Evolutionary conservation across 2,797 vertebrate genomes (phyloP).

Genomic region (Xenentodon cancila): DNA sequence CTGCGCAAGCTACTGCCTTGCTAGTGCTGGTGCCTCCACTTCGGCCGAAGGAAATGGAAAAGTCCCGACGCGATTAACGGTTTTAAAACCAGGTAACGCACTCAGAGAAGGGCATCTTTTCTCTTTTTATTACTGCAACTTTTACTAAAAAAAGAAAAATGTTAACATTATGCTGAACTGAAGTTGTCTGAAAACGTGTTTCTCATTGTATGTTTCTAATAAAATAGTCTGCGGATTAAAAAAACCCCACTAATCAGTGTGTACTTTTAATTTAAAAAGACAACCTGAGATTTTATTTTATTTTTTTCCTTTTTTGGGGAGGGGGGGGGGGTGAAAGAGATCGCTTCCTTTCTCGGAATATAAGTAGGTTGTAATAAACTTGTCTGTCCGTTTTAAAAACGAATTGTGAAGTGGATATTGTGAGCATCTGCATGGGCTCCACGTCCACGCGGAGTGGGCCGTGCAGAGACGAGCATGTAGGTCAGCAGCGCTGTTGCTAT

Average conservation of each 20-base stretch:
- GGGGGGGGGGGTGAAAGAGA: no score
- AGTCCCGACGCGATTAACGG: constrained; percentile 16
- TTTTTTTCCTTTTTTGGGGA: no score
- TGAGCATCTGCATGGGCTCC: background rate
- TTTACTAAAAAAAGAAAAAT: no score
- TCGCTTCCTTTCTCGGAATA: no score
- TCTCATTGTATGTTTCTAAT: constrained; percentile 41
- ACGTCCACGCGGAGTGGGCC: constrained; percentile 45
- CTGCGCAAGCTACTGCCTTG: constrained; percentile 99
- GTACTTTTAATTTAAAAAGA: constrained; percentile 40
- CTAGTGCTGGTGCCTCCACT: constrained; percentile 92
- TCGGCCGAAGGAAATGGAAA: constrained; percentile 55
- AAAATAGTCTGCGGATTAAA: constrained; percentile 47
- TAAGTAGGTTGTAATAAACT: no score
- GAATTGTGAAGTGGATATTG: background rate
- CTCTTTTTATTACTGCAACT: no score
- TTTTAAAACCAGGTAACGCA: constrained; percentile 44
- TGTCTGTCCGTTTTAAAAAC: background rate
- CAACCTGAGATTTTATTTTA: no score
- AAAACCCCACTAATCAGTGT: constrained; percentile 32
- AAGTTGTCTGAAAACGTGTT: constrained; percentile 20
- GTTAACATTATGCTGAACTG: constrained; percentile 4
- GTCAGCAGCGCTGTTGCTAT: constrained; percentile 79
- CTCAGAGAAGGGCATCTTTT: background rate
- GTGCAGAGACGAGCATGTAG: constrained; percentile 72